phyloP scores from a whole-genome alignment of 1,140 invertebrate genomes.

The Pentalonia nigronervosa region DNA sequence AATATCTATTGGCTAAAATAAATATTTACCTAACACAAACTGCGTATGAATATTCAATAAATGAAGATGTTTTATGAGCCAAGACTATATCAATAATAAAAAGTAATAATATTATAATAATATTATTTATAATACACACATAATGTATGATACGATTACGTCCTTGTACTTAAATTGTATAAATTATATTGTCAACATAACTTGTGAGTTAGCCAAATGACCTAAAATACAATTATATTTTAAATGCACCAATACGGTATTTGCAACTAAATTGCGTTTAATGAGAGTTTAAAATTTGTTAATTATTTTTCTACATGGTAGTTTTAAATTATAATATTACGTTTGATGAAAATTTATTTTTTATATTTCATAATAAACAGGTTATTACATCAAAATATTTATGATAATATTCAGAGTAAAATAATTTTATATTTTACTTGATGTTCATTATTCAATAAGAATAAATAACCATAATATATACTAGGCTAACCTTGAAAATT shows the following conservation, averaged over 20 bases:
- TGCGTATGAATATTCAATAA: neutral
- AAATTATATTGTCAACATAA: neutral
- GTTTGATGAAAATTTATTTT: neutral
- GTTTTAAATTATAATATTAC: neutral
- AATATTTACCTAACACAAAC: neutral
- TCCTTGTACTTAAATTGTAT: neutral
- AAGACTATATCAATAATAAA: slow-evolving; percentile 7
- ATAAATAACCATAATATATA: too few relatives aligned
- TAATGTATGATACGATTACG: neutral
- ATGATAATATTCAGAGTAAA: too few relatives aligned
- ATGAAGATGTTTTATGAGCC: neutral
- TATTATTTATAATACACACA: too few relatives aligned
- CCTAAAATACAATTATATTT: neutral
- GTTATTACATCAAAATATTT: neutral
- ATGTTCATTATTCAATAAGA: too few relatives aligned
- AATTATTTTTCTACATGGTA: neutral
- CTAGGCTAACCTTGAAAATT: too few relatives aligned
- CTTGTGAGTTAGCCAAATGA: neutral
- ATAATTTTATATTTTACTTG: too few relatives aligned
- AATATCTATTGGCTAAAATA: neutral
- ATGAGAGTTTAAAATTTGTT: neutral
- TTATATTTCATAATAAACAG: neutral
- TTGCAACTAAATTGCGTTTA: neutral
- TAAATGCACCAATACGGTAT: neutral
- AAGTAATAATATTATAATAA: too few relatives aligned